Evolutionary conservation across 2,113 vertebrate genomes (phyloP).

Genomic region (Rhinoptilus africanus): DNA sequence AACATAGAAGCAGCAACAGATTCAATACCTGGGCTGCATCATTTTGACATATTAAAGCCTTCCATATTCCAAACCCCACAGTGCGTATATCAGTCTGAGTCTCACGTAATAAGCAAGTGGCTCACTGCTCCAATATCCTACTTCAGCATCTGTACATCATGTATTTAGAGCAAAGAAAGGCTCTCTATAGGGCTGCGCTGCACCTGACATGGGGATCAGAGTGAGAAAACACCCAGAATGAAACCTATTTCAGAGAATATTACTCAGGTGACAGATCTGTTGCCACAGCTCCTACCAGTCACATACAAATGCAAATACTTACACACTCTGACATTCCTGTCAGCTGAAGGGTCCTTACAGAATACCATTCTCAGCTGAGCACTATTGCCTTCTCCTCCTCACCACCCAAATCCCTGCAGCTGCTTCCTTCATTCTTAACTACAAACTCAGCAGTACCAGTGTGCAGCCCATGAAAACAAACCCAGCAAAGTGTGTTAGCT

Average conservation of each 20-base stretch:
- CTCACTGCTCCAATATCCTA: background rate
- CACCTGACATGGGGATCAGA: background rate
- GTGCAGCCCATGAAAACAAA: background rate
- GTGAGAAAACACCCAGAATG: background rate
- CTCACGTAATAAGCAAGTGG: rapidly evolving
- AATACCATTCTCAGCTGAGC: background rate
- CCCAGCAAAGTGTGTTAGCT: background rate
- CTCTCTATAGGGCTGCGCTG: background rate
- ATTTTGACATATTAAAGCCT: background rate
- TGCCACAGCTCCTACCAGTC: background rate
- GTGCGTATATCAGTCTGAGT: too few relatives aligned
- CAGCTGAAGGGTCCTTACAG: background rate
- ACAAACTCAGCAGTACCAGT: background rate
- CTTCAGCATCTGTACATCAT: background rate
- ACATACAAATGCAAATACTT: background rate
- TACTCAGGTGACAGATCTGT: background rate
- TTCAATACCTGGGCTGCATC: background rate
- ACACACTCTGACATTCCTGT: background rate
- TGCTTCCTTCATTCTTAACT: background rate
- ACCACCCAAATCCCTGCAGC: background rate
- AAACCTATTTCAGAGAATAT: background rate
- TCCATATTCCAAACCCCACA: background rate
- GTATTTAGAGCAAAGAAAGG: background rate
- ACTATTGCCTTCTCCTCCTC: background rate
- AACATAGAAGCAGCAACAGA: background rate